Base-by-base conservation (phyloP, 2,888 invertebrate genomes). In the Leptinotarsa peninsularis region DNA sequence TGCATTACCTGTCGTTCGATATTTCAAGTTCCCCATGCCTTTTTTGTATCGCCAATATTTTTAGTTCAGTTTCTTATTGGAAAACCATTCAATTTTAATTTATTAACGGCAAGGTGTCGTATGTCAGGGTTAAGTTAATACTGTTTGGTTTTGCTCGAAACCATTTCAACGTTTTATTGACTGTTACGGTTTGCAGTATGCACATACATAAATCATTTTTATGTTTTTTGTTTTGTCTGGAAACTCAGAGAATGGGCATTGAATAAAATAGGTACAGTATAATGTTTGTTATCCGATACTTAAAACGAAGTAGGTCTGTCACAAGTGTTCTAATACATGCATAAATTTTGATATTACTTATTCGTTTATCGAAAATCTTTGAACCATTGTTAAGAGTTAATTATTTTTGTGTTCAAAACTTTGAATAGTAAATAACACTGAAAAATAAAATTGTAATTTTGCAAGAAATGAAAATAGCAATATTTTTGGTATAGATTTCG, bases 31-130 rank as follows among this genome's bases (percentile, higher is more conserved):
- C 14, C 3, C 58, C 23, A 21, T 58, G 23, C 23, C 21, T 58
- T 58, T 23, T 4, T 58, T 58, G 3, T 21, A 23, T 58, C 27
- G 58, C 27, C 23, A 58, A 23, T 52, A 23, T 43, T 56, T 56
- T 7, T 0, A 33, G 54, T 54, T 56, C 33, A 49, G 49, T 18
- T 58, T 49, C 18, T 50, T 70, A 70, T 69, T 69, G 69, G 54
- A 69, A 69, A 58, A 70, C 70, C 14, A 58, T 70, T 70, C 70
- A 58, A 70, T 70, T 70, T 49, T 21, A 70, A 70, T 70, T 70
- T 70, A 70, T 70, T 70, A 60, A 70, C 60, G 70, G 58, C 60
- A 58, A 33, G 70, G 70, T 70, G 70, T 70, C 70, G 60, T 70
- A 70, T 70, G 70, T 70, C 70, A 49, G 58, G 58, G 70, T 49